Conservation (phyloP, 2,888 invertebrate genomes). For the Esperia sulphurella region DNA sequence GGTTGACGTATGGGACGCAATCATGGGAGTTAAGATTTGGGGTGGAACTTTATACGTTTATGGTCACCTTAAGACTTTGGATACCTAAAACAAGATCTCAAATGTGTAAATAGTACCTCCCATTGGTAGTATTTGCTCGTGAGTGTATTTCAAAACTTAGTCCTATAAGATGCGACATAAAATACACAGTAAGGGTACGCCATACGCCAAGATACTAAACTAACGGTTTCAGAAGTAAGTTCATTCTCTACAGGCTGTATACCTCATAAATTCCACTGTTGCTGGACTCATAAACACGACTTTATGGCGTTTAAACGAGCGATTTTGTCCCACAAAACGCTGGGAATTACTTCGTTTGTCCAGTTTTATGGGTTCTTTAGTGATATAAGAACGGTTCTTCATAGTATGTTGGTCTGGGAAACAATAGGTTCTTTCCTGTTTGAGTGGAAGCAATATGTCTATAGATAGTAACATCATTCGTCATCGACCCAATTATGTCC, state of each 20-base stretch:
- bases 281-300: conserved; percentile 36
- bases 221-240: conserved; percentile 13
- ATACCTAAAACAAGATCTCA: not conserved
- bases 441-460: too few species aligned
- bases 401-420: not conserved
- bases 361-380: conserved; percentile 32
- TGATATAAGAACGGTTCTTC: not conserved
- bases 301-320: conserved; percentile 33
- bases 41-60: conserved; percentile 13
- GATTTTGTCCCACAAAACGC: conserved; percentile 24
- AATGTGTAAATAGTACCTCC: not conserved
- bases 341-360: conserved; percentile 38
- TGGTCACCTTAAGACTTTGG: not conserved
- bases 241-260: conserved; percentile 12
- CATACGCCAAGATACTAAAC: conserved; percentile 7
- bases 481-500: too few species aligned
- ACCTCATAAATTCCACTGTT: conserved; percentile 30
- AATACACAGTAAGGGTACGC: not conserved
- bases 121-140: too few species aligned
- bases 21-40: conserved; percentile 8
- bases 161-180: not conserved
- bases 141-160: not conserved
- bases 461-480: too few species aligned
- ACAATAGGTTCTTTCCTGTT: not conserved
- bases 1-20: conserved; percentile 7